Percentiles rank a stretch among this genome's conserved stretches.
These are phyloP conservation scores for Ceratina japonica DNA, from an alignment of 1,140 invertebrate genomes.

Conservation along the genomic window DNA sequence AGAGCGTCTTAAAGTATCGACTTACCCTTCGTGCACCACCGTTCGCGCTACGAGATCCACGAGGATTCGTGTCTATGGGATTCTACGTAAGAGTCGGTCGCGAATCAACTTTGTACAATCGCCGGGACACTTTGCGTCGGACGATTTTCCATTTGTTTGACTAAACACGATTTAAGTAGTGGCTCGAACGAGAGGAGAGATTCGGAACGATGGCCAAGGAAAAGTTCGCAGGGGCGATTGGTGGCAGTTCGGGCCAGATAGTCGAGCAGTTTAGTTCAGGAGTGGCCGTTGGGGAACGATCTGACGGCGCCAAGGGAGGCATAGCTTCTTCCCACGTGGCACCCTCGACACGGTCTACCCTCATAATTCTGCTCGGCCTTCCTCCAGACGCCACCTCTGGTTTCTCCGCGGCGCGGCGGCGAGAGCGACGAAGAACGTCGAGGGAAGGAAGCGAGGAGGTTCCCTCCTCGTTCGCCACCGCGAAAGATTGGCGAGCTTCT, in stretches of 20 bases:
- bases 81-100: not conserved
- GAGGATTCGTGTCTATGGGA: slow-evolving; percentile 1
- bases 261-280: slow-evolving; percentile 74
- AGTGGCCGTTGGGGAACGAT: slow-evolving; percentile 78
- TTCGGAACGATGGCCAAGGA: slow-evolving; percentile 37
- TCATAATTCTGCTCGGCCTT: slow-evolving; percentile 72
- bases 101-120: too few species aligned
- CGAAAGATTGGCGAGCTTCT: slow-evolving; percentile 46
- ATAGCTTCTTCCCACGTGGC: slow-evolving; percentile 77
- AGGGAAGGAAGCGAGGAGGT: not conserved
- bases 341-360: slow-evolving; percentile 71
- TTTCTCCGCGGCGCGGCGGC: slow-evolving; percentile 29
- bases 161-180: slow-evolving; percentile 19
- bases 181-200: not conserved
- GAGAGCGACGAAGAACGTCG: slow-evolving; percentile 39
- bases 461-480: slow-evolving; percentile 14
- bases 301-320: slow-evolving; percentile 74
- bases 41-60: slow-evolving; percentile 1
- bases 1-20: slow-evolving; percentile 32
- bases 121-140: not conserved
- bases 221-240: slow-evolving; percentile 38
- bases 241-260: slow-evolving; percentile 62
- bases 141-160: slow-evolving; percentile 6
- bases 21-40: not conserved
- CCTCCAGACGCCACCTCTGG: slow-evolving; percentile 55